Base-by-base conservation (phyloP, 64 coral and sea anemone species). In the Acropora tenuis region DNA sequence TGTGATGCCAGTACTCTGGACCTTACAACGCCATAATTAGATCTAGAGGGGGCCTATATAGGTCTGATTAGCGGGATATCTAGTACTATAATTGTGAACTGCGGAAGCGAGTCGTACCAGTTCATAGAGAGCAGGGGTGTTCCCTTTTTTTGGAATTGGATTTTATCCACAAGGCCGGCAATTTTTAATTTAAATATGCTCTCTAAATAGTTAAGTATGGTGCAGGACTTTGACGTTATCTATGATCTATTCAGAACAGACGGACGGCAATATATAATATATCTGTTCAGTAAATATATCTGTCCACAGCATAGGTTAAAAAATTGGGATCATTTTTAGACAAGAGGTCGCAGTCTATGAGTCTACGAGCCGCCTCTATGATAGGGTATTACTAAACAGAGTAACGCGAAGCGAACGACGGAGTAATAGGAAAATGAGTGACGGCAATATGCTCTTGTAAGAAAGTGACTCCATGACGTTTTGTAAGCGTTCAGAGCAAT, bases 31-130 rank as follows among this genome's bases (percentile, higher is more conserved):
- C 80, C 52, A 83, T 61, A 83, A 59, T 83, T 83, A 43, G 80
- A 55, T 59, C 80, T 83, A 11, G 80, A 60, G 53, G 80, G 60
- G 52, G 80, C 60, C 80, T 83, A 50, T 83, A 83, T 82, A 82
- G 50, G 80, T 59, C n/a, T 82, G 52, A 8, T 55, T n/a, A 82
- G 49, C 43, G 53, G 80, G 17, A 83, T 83, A 83, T 52, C 58
- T 84, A 40, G 58, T 84, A n/a, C 60, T 84, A 67, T 84, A 84
- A 18, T 84, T 84, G 18, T 61, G 50, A 68, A 68, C 65, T 61
- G 49, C 6, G 45, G 18, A 68, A 44, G 73, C 73, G 42, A 44
- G 40, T 44, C 12, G 41, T 42, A 75, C 42, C 73, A 75, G 12
- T 11, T 75, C 73, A 43, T 19, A 71, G 18, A 44, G 73, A 44